Conservation (phyloP, 2,888 invertebrate genomes). For the Carterocephalus palaemon region DNA sequence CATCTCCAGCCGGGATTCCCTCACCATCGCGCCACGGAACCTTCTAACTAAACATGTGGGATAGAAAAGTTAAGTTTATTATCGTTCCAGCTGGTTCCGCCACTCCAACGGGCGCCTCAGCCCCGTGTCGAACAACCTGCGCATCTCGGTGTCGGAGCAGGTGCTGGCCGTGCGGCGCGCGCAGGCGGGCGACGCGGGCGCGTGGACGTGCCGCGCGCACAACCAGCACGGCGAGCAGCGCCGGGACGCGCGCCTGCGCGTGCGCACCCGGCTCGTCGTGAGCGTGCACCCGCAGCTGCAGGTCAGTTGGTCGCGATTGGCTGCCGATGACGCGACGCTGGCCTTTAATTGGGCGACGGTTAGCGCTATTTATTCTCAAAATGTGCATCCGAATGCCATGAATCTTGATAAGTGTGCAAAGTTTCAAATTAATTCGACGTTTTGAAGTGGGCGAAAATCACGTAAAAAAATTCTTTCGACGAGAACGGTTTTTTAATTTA, state of each 20-base stretch:
- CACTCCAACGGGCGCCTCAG: slow-evolving; percentile 80
- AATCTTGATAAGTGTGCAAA: no score
- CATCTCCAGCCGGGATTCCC: no score
- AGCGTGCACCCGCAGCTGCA: slow-evolving; percentile 81
- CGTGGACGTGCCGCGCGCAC: slow-evolving; percentile 86
- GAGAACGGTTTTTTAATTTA: no score
- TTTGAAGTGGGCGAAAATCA: no score
- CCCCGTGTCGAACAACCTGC: slow-evolving; percentile 79
- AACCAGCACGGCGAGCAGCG: slow-evolving; percentile 86
- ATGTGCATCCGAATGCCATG: slow-evolving; percentile 30
- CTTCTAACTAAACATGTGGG: no score
- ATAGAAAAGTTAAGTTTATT: no score
- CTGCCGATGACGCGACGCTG: slow-evolving; percentile 15
- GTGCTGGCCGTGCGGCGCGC: slow-evolving; percentile 83
- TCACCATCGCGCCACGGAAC: no score
- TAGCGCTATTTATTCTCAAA: slow-evolving; percentile 18
- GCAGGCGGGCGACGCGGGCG: slow-evolving; percentile 82
- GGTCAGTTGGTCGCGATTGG: slow-evolving; percentile 46
- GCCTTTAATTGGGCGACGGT: no score
- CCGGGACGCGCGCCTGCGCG: slow-evolving; percentile 81
- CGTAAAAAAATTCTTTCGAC: no score
- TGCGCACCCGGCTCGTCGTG: slow-evolving; percentile 82
- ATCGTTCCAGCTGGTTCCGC: slow-evolving; percentile 79
- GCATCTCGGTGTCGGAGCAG: slow-evolving; percentile 82
- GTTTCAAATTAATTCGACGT: no score